Base-by-base conservation (phyloP, 2,888 invertebrate species). In the Thecophora atra region DNA sequence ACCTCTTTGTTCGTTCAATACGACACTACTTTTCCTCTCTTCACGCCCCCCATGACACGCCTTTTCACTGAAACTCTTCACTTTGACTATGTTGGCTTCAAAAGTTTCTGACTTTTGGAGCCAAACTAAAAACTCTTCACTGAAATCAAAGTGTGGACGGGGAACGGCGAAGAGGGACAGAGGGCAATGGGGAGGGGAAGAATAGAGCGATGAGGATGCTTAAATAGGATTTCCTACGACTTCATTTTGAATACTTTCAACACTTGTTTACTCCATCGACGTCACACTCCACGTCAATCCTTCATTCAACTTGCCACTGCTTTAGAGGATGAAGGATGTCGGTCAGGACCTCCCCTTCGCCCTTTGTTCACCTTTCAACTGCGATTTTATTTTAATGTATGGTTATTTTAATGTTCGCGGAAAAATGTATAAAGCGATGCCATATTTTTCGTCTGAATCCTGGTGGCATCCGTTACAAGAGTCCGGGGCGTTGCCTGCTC, bases 301-400 rank as follows among this genome's bases (percentile, higher is more conserved):
- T n/a, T 51, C n/a, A n/a, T n/a, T 51, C 51, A n/a, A 19, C 7
- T 54, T 3, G 21, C 21, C 54, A 56, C 26, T 2, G 19, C 24
- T 56, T 21, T 56, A 5, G 24, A n/a, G 26, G 56, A 56, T 6
- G 21, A 56, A 56, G 7, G 56, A 56, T 6, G 21, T 21, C 19
- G 7, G 3, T 56, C 21, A 15, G 11, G 52, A 6, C 19, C 52
- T 52, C 19, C 6, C 19, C 26, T 21, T 11, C 37, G 4, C 37
- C 37, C 63, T 19, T 3, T 42, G 42, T 26, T 24, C 21, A 24
- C 13, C 64, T 1, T 17, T 21, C 26, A 7, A 24, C 47, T 4
- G 44, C 47, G 21, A 21, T 19, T 26, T 64, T 64, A 64, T 64
- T 21, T 64, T 44, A 47, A 47, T 64, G 44, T 64, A 64, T 26